Evolutionary conservation across 2,888 invertebrate species (phyloP), one percentile per base, ranked within the genome.

Genomic region (Meteorus cinctellus): DNA sequence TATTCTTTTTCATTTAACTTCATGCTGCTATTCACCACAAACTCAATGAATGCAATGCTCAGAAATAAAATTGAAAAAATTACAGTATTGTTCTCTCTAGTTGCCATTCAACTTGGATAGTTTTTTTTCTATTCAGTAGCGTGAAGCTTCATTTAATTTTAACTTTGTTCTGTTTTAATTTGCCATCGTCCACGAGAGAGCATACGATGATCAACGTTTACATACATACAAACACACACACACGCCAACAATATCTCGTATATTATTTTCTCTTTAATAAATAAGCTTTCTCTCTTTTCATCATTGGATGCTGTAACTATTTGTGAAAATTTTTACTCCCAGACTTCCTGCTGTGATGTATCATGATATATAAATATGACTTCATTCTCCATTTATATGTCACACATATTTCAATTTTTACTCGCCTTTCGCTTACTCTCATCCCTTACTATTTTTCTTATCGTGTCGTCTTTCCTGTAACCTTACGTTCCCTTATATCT

Each of bases 141-240:
- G 36, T 74, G 51, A 63, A 51, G 59, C 76, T 45, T 70, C 73
- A 75, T 75, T 77, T 75, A 74, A 77, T 78, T 78, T 77, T 8
- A 71, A 60, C 59, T 71, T 55, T 71, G 71, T 71, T 8, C 71
- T 41, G 24, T 59, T 71, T 71, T 60, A 71, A 71, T 71, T 71
- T 62, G 29, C 59, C 45, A 36, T 36, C 24, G 62, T 2, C 62
- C 62, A 62, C 14, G 62, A 31, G 62, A n/a, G 55, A 19, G 19
- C 65, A 31, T 41, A n/a, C 1, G 16, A 63, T 63, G 16, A 63
- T 63, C 31, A 63, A 2, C 63, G 10, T 31, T 63, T 36, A 31
- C 24, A 19, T 34, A 55, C 19, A n/a, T 4, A 19, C 16, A 16
- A 1, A 5, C 4, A n/a, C 1, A n/a, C 6, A 4, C 16, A 51